Evolutionary conservation across 2,797 vertebrate species (phyloP).

Genomic region (Epinephelus coioides): DNA sequence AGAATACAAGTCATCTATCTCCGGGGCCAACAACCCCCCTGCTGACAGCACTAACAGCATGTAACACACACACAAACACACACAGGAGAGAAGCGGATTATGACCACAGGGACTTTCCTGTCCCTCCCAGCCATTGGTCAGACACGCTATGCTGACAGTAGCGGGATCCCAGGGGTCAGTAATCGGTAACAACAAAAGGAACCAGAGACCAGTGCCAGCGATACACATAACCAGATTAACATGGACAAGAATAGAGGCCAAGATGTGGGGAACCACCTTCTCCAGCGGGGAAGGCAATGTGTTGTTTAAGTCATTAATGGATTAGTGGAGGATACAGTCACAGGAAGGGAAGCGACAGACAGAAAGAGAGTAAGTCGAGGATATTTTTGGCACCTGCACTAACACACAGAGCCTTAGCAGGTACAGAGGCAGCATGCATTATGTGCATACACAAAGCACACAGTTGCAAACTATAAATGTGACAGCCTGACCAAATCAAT

Average conservation of each 20-base stretch:
- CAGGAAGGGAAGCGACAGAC: slow-evolving; percentile 43
- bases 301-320: slow-evolving; percentile 71
- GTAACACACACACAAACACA: slow-evolving; percentile 41
- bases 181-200: slow-evolving; percentile 42
- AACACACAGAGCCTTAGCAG: slow-evolving; percentile 37
- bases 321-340: slow-evolving; percentile 62
- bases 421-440: slow-evolving; percentile 10
- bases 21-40: slow-evolving; percentile 29
- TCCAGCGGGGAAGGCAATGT: slow-evolving; percentile 29
- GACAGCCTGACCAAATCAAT: slow-evolving; percentile 39
- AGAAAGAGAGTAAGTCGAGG: slow-evolving; percentile 24
- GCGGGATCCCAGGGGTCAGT: slow-evolving; percentile 42
- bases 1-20: slow-evolving; percentile 41
- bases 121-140: slow-evolving; percentile 47
- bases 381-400: slow-evolving; percentile 45
- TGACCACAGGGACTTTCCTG: slow-evolving; percentile 67
- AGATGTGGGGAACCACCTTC: slow-evolving; percentile 54
- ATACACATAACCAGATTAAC: slow-evolving; percentile 78
- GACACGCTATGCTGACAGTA: slow-evolving; percentile 40
- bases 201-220: slow-evolving; percentile 46
- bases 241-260: slow-evolving; percentile 67
- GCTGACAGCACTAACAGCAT: slow-evolving; percentile 11
- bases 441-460: slow-evolving; percentile 19
- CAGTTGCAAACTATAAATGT: slow-evolving; percentile 22
- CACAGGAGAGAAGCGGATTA: slow-evolving; percentile 66